Evolutionary conservation across 1,140 invertebrate genomes (phyloP), one percentile per base, ranked within the genome.

Genomic region (Drosophila tristis): DNA sequence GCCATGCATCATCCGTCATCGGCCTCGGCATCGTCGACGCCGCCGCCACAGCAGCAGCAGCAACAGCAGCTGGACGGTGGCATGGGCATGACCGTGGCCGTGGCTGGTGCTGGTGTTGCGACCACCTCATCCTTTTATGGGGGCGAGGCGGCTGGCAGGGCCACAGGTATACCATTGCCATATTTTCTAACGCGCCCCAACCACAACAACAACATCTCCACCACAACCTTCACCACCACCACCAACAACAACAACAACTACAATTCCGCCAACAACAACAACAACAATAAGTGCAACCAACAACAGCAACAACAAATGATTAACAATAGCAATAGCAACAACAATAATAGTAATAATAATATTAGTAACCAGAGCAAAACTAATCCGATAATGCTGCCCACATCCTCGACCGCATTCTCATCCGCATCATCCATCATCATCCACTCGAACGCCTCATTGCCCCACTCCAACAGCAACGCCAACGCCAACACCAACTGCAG

Each of bases 121-220:
- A 39, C 11, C 35, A 39, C 11, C 4, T 39, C 35, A 11, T 13
- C 35, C 11, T 13, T 39, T 11, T 39, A 39, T 13, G 59, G 42
- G 48, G 61, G 63, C 64, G 16, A 53, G 72, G 29, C 57, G 60
- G 68, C 65, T 74, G 66, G 77, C 57, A 44, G 58, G 51, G 71
- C 56, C 23, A 62, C 79, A 89, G 84, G 84, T 89, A 89, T 89
- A 64, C 73, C 76, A 65, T 77, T 89, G 64, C 73, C 76, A 65
- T 77, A 72, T 89, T 74, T 80, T 60, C 61, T 74, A 84, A 58
- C 75, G 84, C 76, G 75, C 45, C 76, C 73, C 67, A 72, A 61
- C 25, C 59, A 60, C 60, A 75, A 77, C 66, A 64, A 51, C 60
- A 74, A 75, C 44, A 71, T 39, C 16, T 55, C 44, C 20, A 70